Conservation (phyloP, 2,113 vertebrate genomes). For the Pyxicephalus adspersus region DNA sequence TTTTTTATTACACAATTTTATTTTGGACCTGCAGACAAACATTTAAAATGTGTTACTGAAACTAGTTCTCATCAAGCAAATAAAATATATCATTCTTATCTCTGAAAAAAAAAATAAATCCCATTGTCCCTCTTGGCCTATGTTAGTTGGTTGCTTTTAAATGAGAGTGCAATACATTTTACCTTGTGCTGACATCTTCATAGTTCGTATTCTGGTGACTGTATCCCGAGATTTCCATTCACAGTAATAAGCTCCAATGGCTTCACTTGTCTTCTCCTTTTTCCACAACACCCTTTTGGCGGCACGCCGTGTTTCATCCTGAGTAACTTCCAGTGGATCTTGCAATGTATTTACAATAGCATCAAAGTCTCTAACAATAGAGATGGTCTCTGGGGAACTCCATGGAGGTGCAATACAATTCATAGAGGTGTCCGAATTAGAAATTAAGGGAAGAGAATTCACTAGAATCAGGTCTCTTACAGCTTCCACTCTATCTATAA, state of each 20-base stretch:
- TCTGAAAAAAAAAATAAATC: too few relatives aligned
- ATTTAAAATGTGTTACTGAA: too few relatives aligned
- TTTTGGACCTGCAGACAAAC: too few relatives aligned
- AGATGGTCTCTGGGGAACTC: slow-evolving; percentile 70
- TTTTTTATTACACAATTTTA: too few relatives aligned
- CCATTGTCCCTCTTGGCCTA: too few relatives aligned
- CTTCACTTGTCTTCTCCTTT: slow-evolving; percentile 76
- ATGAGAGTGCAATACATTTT: slow-evolving; percentile 29
- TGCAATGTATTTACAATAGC: slow-evolving; percentile 73
- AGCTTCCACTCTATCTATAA: slow-evolving; percentile 74
- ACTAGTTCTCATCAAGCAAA: too few relatives aligned
- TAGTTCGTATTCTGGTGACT: slow-evolving; percentile 76
- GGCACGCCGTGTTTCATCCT: slow-evolving; percentile 71
- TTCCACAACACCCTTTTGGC: slow-evolving; percentile 82
- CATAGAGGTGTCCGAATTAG: slow-evolving; percentile 77
- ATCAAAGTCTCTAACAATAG: slow-evolving; percentile 75
- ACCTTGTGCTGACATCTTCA: slow-evolving; percentile 87
- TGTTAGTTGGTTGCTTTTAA: too few relatives aligned
- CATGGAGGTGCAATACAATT: slow-evolving; percentile 82
- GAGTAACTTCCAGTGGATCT: slow-evolving; percentile 71
- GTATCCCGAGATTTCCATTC: slow-evolving; percentile 76
- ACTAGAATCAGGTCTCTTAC: slow-evolving; percentile 82
- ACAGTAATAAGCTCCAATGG: slow-evolving; percentile 83
- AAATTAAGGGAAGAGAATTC: slow-evolving; percentile 83
- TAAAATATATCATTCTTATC: too few relatives aligned